Base-by-base conservation (phyloP, 2,113 vertebrate genomes). In the Melanostigma gelatinosum region DNA sequence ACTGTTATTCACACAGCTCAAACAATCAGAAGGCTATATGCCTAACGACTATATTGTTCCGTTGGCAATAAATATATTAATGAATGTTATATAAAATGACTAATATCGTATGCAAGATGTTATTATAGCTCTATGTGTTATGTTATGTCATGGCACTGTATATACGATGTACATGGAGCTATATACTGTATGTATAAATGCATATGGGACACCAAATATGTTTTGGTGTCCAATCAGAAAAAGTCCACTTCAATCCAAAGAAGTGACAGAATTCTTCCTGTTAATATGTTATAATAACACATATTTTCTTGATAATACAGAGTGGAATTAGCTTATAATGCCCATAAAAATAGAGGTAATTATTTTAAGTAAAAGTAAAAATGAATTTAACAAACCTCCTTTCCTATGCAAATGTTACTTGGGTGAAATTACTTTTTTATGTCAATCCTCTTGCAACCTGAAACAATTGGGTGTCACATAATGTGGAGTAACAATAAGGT, bases 391-490 rank as follows among this genome's bases (percentile, higher is more conserved):
- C 24, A 8, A 2, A 58, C 5, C 4, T 57, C 54, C 24, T n/a
- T n/a, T 54, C 52, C 13, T 7, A 57, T 29, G 18, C 24, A 60
- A 60, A 13, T 57, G 55, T 57, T 3, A 27, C 24, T 13, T 27
- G 20, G 50, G 10, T 1, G 10, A 54, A 54, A n/a, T 54, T n/a
- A 2, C 4, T 11, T 48, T 16, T 48, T 48, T 18, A 54, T 54
- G 20, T n/a, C 52, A 42, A 3, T 10, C 9, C 15, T 29, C 36
- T 36, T 44, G n/a, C 18, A 66, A 34, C 24, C n/a, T 7, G 34
- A 73, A 50, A 58, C 18, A 50, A 4, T 12, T 69, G 38, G 16
- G 62, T 42, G 34, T 46, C 52, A 74, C 9, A 74, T 78, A 75
- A 62, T 3, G n/a, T 83, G 27, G 4, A 24, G 7, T 60, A 22